Evolutionary conservation across 2,113 vertebrate species (phyloP).

Genomic region (Pomatostomus ruficeps): DNA sequence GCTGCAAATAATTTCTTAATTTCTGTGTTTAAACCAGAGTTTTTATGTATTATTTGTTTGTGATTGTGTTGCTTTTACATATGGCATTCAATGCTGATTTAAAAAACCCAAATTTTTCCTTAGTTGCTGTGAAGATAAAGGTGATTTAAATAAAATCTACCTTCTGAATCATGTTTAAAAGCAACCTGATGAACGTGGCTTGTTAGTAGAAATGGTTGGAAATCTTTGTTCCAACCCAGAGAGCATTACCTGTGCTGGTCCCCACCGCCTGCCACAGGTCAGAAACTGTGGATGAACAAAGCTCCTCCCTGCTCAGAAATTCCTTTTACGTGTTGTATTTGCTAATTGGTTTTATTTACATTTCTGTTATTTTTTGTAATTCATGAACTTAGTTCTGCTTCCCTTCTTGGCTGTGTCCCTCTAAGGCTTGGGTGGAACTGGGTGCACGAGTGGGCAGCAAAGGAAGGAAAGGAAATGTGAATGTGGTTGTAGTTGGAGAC

Average conservation of each 20-base stretch:
- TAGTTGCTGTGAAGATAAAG: not conserved
- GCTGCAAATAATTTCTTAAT: not conserved
- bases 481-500: not conserved
- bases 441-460: not conserved
- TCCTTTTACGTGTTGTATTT: not conserved
- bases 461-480: not conserved
- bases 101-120: accelerated
- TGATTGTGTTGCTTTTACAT: not conserved
- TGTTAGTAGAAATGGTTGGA: not conserved
- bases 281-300: not conserved
- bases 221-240: not conserved
- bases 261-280: not conserved
- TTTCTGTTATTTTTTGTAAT: not conserved
- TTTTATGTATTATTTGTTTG: not conserved
- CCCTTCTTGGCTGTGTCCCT: not conserved
- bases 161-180: not conserved
- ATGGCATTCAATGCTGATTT: not conserved
- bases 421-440: not conserved
- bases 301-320: not conserved
- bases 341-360: not conserved
- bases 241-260: not conserved
- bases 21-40: not conserved
- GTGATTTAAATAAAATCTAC: not conserved
- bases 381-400: not conserved
- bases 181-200: not conserved